Evolutionary conservation across 2,797 vertebrate species (phyloP).

Genomic region (Poeciliopsis paucimaculata): DNA sequence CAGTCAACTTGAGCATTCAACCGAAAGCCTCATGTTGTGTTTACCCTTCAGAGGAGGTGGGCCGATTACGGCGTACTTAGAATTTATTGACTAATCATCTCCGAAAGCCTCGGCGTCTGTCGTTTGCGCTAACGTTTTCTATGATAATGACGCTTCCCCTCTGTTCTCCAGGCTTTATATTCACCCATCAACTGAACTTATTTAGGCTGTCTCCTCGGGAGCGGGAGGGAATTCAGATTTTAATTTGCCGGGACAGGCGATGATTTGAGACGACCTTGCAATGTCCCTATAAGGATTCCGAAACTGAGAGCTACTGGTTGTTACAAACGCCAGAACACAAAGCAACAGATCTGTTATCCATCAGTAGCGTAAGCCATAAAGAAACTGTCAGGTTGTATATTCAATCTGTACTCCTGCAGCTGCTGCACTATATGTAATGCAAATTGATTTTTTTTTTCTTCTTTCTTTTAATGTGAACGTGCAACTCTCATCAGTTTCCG

Average conservation of each 20-base stretch:
- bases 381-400: slow-evolving; percentile 32
- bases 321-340: slow-evolving; percentile 43
- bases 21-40: slow-evolving; percentile 68
- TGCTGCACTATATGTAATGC: slow-evolving; percentile 17
- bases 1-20: slow-evolving; percentile 30
- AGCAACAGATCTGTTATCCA: slow-evolving; percentile 45
- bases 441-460: slow-evolving; percentile 22
- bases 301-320: slow-evolving; percentile 58
- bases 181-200: slow-evolving; percentile 54
- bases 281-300: slow-evolving; percentile 45
- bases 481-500: slow-evolving; percentile 10
- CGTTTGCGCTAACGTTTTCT: slow-evolving; percentile 72
- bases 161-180: slow-evolving; percentile 54
- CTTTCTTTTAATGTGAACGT: slow-evolving; percentile 19
- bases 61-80: slow-evolving; percentile 73
- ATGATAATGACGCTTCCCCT: slow-evolving; percentile 77
- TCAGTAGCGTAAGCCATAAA: slow-evolving; percentile 45
- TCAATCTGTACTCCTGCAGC: slow-evolving; percentile 25
- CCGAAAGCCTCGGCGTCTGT: slow-evolving; percentile 75
- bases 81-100: slow-evolving; percentile 80
- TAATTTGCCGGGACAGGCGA: slow-evolving; percentile 50
- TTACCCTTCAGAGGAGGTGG: slow-evolving; percentile 76
- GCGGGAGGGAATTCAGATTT: slow-evolving; percentile 50
- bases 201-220: slow-evolving; percentile 59
- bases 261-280: slow-evolving; percentile 66